Evolutionary conservation across 1,140 invertebrate genomes (phyloP), one percentile per base, ranked within the genome.

Genomic region (Drosophila fuyamai): DNA sequence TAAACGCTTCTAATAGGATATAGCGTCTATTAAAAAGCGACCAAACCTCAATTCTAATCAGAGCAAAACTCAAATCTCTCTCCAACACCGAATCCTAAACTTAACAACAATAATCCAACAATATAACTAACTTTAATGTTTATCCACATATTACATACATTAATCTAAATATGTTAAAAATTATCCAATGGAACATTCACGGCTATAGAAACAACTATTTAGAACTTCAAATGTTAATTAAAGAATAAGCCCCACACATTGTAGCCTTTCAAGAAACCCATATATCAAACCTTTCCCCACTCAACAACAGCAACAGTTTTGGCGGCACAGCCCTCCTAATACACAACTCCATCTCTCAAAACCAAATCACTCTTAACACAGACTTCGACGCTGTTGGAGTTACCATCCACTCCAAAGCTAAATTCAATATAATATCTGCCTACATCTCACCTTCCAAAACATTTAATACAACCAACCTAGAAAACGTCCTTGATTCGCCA

Each of bases 131-230:
- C 23, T 23, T 23, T 23, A 23, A 23, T 23, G 3, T 23, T 23
- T 23, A 23, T 23, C 23, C 23, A 23, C 4, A 23, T 23, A 23
- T 23, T 23, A 23, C 23, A 23, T 23, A 23, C 23, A 23, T 23
- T 23, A 23, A 2, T 23, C 23, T 23, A 23, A 23, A 23, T 23
- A 46, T 46, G 44, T 5, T 46, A 5, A 46, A 46, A 46, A 46
- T 47, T 13, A 47, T 47, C n/a, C n/a, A n/a, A n/a, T n/a, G n/a
- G n/a, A n/a, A 47, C 23, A 47, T 47, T 12, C 18, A 47, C 6
- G 27, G 47, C 6, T 50, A 50, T 13, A 50, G 23, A 50, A 50
- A 32, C 47, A 48, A 48, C 12, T 48, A 48, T 4, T n/a, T 13
- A n/a, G 47, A 48, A 48, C 47, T 48, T 13, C 47, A 48, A 48